Conservation (phyloP, 2,113 vertebrate species). For the Agelaius phoeniceus region DNA sequence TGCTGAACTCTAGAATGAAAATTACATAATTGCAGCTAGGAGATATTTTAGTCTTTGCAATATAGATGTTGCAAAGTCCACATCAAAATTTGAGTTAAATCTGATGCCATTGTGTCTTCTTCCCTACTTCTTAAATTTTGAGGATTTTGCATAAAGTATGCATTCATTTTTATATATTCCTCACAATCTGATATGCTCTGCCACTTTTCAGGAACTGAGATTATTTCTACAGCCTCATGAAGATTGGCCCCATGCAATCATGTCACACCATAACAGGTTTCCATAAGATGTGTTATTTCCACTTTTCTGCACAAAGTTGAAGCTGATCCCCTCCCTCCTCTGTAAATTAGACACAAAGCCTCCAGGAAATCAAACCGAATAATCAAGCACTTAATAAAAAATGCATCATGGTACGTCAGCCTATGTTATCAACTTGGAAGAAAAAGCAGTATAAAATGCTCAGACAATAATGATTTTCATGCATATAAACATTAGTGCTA, state of each 20-base stretch:
- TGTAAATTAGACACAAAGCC: constrained; percentile 46
- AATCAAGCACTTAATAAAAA: constrained; percentile 69
- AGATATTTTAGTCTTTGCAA: neutral
- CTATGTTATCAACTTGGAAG: constrained; percentile 39
- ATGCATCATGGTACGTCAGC: constrained; percentile 45
- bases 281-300: neutral
- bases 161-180: neutral
- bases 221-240: neutral
- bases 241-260: neutral
- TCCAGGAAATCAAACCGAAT: constrained; percentile 70
- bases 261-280: neutral
- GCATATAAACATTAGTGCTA: constrained; percentile 51
- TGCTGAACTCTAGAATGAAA: neutral
- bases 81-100: neutral
- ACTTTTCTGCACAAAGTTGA: neutral
- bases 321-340: neutral
- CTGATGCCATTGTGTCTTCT: neutral
- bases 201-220: neutral
- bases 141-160: neutral
- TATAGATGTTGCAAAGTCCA: neutral
- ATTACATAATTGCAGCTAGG: neutral
- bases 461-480: constrained; percentile 56
- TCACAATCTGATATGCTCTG: neutral
- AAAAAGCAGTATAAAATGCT: neutral
- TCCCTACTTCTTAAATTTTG: neutral